Evolutionary conservation across 2,113 vertebrate species (phyloP).

Genomic region (Polypterus senegalus): DNA sequence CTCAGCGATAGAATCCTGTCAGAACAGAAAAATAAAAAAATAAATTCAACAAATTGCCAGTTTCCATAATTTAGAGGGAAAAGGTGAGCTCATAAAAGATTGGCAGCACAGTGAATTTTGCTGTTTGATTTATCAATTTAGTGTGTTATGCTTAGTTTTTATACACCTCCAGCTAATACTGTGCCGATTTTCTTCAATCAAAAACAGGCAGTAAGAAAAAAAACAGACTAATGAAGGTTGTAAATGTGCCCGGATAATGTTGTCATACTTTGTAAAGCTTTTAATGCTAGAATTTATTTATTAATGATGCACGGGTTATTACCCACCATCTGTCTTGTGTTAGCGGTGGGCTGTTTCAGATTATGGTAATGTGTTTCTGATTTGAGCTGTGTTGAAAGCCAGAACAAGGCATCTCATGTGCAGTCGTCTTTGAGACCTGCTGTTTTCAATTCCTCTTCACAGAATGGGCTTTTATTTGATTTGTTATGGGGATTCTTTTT

Average conservation of each 20-base stretch:
- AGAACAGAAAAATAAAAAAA: too few species aligned
- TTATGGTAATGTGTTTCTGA: slow-evolving; percentile 80
- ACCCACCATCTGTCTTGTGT: slow-evolving; percentile 69
- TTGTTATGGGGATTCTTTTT: slow-evolving; percentile 70
- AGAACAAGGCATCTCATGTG: slow-evolving; percentile 71
- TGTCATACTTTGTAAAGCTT: slow-evolving; percentile 69
- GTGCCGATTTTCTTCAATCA: slow-evolving; percentile 42
- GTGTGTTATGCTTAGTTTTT: slow-evolving; percentile 22
- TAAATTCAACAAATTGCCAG: slow-evolving; percentile 31
- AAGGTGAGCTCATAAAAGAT: slow-evolving; percentile 46
- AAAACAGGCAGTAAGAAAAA: slow-evolving; percentile 26
- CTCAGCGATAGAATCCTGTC: too few species aligned
- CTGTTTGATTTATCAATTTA: slow-evolving; percentile 46
- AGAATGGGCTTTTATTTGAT: slow-evolving; percentile 75
- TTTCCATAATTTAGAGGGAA: slow-evolving; percentile 34
- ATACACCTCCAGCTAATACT: slow-evolving; percentile 27
- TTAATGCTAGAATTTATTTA: slow-evolving; percentile 78
- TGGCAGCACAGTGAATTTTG: slow-evolving; percentile 51
- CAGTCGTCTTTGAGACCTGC: slow-evolving; percentile 72
- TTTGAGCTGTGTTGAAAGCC: slow-evolving; percentile 72
- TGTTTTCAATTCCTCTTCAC: slow-evolving; percentile 76
- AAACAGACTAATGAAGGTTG: slow-evolving; percentile 27
- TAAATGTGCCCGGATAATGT: slow-evolving; percentile 57
- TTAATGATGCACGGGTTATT: slow-evolving; percentile 73
- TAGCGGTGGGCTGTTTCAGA: slow-evolving; percentile 71